Evolutionary conservation across 1,140 invertebrate genomes (phyloP).

Genomic region (Aphaenogaster rudis): DNA sequence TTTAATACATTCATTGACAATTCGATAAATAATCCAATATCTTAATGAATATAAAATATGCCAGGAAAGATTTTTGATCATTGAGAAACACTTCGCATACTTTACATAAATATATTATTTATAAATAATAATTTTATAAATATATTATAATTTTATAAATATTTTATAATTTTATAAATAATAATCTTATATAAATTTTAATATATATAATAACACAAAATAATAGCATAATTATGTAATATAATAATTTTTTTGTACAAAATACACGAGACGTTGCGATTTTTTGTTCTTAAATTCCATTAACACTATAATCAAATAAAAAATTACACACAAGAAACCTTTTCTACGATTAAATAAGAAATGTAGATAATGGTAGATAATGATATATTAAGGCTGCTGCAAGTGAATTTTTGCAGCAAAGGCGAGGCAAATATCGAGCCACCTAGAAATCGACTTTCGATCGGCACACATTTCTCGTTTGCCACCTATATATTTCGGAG

Average conservation of each 20-base stretch:
- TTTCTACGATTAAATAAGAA: background rate
- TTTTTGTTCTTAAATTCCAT: background rate
- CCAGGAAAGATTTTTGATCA: background rate
- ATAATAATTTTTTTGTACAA: background rate
- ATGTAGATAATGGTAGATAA: slow-evolving; percentile 6
- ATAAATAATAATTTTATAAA: background rate
- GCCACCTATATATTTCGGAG: slow-evolving; percentile 19
- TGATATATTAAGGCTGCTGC: background rate
- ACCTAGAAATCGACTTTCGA: slow-evolving; percentile 75
- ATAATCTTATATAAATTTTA: background rate
- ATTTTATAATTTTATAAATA: background rate
- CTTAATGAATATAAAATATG: background rate
- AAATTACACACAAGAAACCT: slow-evolving; percentile 17
- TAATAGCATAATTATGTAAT: slow-evolving; percentile 6
- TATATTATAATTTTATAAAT: background rate
- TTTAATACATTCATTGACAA: background rate
- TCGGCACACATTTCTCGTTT: slow-evolving; percentile 65
- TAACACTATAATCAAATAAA: background rate
- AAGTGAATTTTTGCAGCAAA: slow-evolving; percentile 41
- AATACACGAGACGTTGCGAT: background rate
- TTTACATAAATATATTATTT: background rate
- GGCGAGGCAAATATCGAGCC: slow-evolving; percentile 56
- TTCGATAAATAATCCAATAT: background rate
- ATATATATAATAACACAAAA: background rate
- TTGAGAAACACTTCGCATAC: background rate